Evolutionary conservation across 2,113 vertebrate genomes (phyloP), one percentile per base, ranked within the genome.

Genomic region (Dasyprocta punctata): DNA sequence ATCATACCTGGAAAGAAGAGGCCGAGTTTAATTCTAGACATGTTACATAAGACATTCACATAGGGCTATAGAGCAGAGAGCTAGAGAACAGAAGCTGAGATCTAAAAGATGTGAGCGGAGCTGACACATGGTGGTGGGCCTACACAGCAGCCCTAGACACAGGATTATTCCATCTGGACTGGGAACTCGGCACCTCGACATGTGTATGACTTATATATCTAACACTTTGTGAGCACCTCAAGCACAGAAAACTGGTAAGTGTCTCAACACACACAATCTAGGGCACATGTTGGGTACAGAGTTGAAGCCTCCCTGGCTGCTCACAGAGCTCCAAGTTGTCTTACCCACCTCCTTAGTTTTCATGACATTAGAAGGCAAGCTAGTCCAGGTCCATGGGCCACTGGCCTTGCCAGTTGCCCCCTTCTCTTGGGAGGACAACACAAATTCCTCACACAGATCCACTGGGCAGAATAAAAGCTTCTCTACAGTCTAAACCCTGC

Each of bases 371-470:
- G 38, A 90, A 95, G 82, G 86, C 63, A 92, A 28, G 14, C 63
- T 90, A 92, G 67, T 44, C 56, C 20, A 71, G 41, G 36, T 38
- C n/a, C 80, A 85, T 41, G 38, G 87, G 33, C 54, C 33, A 49
- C 1, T 56, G 16, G 86, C 87, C 69, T 58, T 95, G 56, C 73
- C n/a, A 87, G 56, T 49, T 95, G 61, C 65, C 67, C 44, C 22
- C 36, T 84, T 90, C 36, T 89, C 67, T 89, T 88, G 47, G 41
- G 33, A 97, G 56, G 47, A 88, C 33, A 91, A 90, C 52, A 93
- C 75, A 58, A 83, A 41, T 11, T 78, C 49, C 28, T 88, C 77
- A 95, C 4, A 83, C 30, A 90, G 41, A 41, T n/a, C 36, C 4
- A 89, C 19, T 58, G 30, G 49, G 89, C 36, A 71, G 60, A 77